phyloP scores from a whole-genome alignment of 2,113 vertebrate species.

The Mormyrus lacerda region DNA sequence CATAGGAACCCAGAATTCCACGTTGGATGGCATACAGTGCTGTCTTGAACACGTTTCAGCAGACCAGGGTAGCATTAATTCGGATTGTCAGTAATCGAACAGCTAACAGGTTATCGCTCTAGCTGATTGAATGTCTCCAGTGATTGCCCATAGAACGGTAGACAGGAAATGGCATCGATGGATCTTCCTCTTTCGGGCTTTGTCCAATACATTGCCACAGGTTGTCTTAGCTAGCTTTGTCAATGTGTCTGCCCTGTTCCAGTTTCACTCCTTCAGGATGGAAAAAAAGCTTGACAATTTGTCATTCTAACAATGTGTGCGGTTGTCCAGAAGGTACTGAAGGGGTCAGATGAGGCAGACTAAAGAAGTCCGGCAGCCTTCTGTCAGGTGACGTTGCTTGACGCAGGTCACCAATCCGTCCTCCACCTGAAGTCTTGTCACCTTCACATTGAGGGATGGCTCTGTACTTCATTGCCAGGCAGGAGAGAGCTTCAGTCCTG shows the following conservation, averaged over 20 bases:
- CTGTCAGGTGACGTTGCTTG: not conserved
- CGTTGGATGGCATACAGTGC: not conserved
- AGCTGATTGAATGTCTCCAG: not conserved
- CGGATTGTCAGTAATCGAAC: not conserved
- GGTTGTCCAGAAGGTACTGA: not conserved
- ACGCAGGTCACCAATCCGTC: not conserved
- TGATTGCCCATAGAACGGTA: not conserved
- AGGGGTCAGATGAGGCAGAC: not conserved
- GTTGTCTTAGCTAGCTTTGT: not conserved
- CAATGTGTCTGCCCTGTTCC: not conserved
- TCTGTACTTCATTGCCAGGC: not conserved
- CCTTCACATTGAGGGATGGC: not conserved
- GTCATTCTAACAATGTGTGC: not conserved
- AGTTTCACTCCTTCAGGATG: not conserved
- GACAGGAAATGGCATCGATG: conserved; percentile 5
- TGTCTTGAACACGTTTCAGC: not conserved
- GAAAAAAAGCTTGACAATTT: not conserved
- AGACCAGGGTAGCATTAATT: not conserved
- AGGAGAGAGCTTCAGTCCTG: not conserved
- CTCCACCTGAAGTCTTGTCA: not conserved
- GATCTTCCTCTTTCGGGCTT: not conserved
- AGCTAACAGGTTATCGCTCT: not conserved
- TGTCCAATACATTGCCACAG: not conserved
- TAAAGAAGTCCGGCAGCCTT: not conserved
- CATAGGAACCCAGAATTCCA: not conserved